Percentiles rank a stretch among this genome's conserved stretches.
phyloP scores from a whole-genome alignment of 2,113 vertebrate species.

The Lagopus leucura region DNA sequence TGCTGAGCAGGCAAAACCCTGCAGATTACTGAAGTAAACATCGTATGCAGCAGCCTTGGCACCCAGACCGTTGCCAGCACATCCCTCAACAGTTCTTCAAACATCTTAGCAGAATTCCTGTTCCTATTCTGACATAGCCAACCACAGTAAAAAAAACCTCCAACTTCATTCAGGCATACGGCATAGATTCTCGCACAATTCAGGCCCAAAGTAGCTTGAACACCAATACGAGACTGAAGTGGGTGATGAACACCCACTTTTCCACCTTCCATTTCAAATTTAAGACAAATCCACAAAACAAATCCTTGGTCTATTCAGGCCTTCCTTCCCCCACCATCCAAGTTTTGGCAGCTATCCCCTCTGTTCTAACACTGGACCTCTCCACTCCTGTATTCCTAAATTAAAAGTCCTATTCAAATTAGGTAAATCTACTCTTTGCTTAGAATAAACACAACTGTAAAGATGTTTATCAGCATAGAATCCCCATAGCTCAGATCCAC shows the following conservation, averaged over 20 bases:
- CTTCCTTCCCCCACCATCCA: background rate
- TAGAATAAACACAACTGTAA: background rate
- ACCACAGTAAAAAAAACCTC: background rate
- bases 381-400: background rate
- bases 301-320: background rate
- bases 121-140: background rate
- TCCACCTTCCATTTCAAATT: background rate
- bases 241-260: background rate
- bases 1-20: background rate
- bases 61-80: background rate
- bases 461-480: background rate
- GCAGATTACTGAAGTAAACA: background rate
- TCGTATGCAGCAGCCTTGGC: background rate
- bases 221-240: background rate
- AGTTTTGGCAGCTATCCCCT: background rate
- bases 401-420: background rate
- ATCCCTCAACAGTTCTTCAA: background rate
- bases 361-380: background rate
- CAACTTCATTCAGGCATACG: background rate
- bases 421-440: background rate
- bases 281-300: background rate
- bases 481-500: background rate
- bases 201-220: background rate
- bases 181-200: background rate
- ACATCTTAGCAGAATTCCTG: background rate